Evolutionary conservation across 2,797 vertebrate species (phyloP).

Genomic region (Perodicticus potto): DNA sequence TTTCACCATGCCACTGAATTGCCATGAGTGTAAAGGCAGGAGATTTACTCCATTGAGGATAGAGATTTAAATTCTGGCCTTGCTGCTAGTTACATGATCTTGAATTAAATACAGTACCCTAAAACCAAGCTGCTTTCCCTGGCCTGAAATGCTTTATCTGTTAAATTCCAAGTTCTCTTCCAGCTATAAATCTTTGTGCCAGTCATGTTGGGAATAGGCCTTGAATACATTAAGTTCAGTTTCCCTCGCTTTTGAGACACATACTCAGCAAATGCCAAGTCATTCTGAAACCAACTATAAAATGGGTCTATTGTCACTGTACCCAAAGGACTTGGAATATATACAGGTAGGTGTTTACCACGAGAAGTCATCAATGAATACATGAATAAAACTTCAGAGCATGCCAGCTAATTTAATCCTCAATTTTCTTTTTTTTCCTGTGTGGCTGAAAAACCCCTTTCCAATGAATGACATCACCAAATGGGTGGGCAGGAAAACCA

Average conservation of each 20-base stretch:
- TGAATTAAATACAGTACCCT: not conserved
- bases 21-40: not conserved
- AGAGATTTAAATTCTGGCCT: not conserved
- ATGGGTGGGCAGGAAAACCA: constrained; percentile 23
- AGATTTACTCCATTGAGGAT: not conserved
- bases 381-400: constrained; percentile 48
- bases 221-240: not conserved
- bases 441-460: not conserved
- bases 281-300: constrained; percentile 37
- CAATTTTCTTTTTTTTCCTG: not conserved
- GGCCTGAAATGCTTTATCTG: not conserved
- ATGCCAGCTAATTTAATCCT: not conserved
- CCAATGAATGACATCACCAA: constrained; percentile 3
- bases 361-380: not conserved
- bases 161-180: not conserved
- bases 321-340: not conserved
- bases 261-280: not conserved
- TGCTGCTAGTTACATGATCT: not conserved
- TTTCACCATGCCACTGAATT: not conserved
- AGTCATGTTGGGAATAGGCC: not conserved
- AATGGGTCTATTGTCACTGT: not conserved
- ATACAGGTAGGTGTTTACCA: not conserved
- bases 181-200: not conserved
- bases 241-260: not conserved
- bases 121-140: not conserved